Conservation (phyloP, 1,140 invertebrate species). For the Cotesia chilonis region DNA sequence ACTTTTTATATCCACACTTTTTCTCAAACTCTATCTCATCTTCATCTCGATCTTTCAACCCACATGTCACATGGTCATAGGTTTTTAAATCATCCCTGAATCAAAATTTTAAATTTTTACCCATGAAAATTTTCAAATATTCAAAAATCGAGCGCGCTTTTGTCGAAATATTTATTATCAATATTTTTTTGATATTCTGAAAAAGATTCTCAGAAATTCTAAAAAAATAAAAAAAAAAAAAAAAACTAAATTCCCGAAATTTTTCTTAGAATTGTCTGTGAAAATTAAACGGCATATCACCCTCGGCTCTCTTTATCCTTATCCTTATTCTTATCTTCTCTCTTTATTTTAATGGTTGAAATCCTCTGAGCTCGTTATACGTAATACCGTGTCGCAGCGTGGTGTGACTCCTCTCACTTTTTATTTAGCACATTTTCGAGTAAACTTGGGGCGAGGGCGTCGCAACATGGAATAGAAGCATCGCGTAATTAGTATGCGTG, state of each 20-base stretch:
- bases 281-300: no score
- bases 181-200: no score
- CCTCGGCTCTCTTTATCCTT: not conserved
- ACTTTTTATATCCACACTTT: constrained; percentile 12
- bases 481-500: constrained; percentile 63
- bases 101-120: no score
- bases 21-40: not conserved
- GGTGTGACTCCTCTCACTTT: constrained; percentile 29
- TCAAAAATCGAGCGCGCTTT: no score
- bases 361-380: constrained; percentile 26
- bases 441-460: constrained; percentile 26
- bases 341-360: constrained; percentile 26
- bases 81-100: no score
- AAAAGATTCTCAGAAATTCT: no score
- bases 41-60: not conserved
- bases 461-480: constrained; percentile 59
- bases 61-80: not conserved
- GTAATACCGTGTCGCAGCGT: not conserved
- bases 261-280: no score
- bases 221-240: no score
- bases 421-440: constrained; percentile 19
- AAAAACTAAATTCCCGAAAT: not conserved
- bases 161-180: no score
- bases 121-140: no score
- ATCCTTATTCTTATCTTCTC: not conserved